Percentiles rank a stretch among this genome's conserved stretches.
phyloP scores from a whole-genome alignment of 2,113 vertebrate genomes.

The Tragelaphus scriptus region DNA sequence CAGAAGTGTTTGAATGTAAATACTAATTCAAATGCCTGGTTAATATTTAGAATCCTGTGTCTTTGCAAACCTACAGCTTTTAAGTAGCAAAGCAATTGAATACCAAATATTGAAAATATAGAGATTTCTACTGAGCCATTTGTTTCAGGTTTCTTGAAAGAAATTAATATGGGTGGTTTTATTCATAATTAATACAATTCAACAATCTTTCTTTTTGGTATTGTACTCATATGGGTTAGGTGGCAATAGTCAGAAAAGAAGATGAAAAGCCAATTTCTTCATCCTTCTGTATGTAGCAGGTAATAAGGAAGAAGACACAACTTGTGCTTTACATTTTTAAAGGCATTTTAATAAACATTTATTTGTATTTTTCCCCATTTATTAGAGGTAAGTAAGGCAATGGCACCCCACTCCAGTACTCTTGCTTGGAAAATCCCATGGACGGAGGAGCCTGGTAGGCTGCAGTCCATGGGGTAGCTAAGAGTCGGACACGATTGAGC shows the following conservation, averaged over 20 bases:
- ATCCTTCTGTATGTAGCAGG: neutral
- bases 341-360: neutral
- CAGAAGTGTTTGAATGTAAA: slow-evolving; percentile 11
- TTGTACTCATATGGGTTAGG: neutral
- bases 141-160: slow-evolving; percentile 17
- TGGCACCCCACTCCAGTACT: too few species aligned
- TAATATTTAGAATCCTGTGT: slow-evolving; percentile 58
- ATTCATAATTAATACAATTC: neutral
- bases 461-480: too few species aligned
- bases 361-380: neutral
- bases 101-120: slow-evolving; percentile 6
- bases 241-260: neutral
- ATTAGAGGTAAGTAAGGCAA: neutral
- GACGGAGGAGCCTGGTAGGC: too few species aligned
- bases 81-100: neutral
- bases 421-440: too few species aligned
- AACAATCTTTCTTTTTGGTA: neutral
- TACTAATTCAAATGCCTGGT: neutral
- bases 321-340: neutral
- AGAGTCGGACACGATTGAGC: too few species aligned
- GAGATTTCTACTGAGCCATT: slow-evolving; percentile 45
- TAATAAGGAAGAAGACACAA: neutral
- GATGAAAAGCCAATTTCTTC: neutral
- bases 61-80: slow-evolving; percentile 26
- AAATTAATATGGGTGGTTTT: neutral